Conservation (phyloP, 1,140 invertebrate genomes). For the Parapsyche elsis region DNA sequence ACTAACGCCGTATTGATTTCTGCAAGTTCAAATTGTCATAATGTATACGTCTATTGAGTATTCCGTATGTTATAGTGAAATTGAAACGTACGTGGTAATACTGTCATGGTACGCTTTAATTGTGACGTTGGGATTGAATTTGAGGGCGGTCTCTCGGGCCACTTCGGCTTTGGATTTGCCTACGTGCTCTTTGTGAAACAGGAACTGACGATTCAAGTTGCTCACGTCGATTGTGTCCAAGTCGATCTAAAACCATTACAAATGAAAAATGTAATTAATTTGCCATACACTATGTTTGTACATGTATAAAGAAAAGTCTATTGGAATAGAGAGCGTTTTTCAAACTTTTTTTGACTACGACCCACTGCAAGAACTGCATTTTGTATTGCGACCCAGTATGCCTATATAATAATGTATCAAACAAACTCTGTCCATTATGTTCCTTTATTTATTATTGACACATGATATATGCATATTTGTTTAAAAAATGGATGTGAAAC, state of each 20-base stretch:
- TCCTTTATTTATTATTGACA: too few species aligned
- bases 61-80: not conserved
- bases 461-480: too few species aligned
- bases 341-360: too few species aligned
- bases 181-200: slow-evolving; percentile 98
- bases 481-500: too few species aligned
- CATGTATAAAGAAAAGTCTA: too few species aligned
- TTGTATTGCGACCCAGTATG: too few species aligned
- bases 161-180: slow-evolving; percentile 94
- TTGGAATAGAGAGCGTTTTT: too few species aligned
- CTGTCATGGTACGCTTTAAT: slow-evolving; percentile 94
- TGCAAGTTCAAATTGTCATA: slow-evolving; percentile 67
- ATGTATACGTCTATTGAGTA: not conserved
- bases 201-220: slow-evolving; percentile 98
- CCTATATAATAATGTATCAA: too few species aligned
- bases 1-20: slow-evolving; percentile 87
- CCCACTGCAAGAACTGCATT: too few species aligned
- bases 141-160: slow-evolving; percentile 88
- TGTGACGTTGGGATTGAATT: slow-evolving; percentile 88
- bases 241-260: slow-evolving; percentile 91
- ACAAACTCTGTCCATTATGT: too few species aligned
- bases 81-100: slow-evolving; percentile 83
- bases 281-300: too few species aligned
- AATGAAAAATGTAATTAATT: too few species aligned
- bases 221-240: slow-evolving; percentile 99